These are phyloP conservation scores for Enteromius afrohamiltoni DNA, from an alignment of 2,797 vertebrate species.

Conservation along the genomic window DNA sequence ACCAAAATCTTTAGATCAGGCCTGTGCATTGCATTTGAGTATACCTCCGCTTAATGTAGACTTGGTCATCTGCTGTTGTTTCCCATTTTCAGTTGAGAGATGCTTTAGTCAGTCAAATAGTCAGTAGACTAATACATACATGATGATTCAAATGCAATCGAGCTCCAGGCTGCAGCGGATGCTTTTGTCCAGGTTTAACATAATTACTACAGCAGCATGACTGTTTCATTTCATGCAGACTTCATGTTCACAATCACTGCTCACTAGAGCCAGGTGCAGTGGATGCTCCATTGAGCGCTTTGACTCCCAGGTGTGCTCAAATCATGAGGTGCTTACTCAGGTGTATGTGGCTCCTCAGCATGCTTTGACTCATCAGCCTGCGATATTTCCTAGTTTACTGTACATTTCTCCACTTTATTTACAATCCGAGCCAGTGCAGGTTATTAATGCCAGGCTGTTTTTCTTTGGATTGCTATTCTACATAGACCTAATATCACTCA, in stretches of 20 bases:
- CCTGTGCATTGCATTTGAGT: background rate
- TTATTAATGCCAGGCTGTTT: conserved; percentile 1
- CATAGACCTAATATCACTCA: conserved; percentile 24
- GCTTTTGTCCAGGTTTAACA: conserved; percentile 12
- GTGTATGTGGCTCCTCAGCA: conserved; percentile 13
- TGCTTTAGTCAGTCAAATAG: background rate
- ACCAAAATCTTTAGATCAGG: background rate
- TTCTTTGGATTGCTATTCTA: conserved; percentile 7
- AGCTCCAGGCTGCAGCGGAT: background rate
- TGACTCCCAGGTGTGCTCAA: conserved; percentile 48
- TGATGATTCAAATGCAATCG: background rate
- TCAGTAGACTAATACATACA: background rate
- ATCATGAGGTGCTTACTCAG: conserved; percentile 60
- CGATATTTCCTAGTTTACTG: background rate
- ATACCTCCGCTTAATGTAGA: background rate
- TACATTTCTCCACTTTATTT: background rate
- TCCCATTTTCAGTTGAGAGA: background rate
- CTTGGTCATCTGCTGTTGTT: background rate
- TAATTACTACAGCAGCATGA: conserved; percentile 19
- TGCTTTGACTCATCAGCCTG: conserved; percentile 8
- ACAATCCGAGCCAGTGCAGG: background rate
- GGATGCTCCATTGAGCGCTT: conserved; percentile 36
- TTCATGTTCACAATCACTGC: conserved; percentile 21
- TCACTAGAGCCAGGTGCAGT: conserved; percentile 48
- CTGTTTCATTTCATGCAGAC: conserved; percentile 36